Percentiles rank a stretch among this genome's conserved stretches.
Conservation (phyloP, 2,888 invertebrate genomes). For the Tachina grossa region DNA sequence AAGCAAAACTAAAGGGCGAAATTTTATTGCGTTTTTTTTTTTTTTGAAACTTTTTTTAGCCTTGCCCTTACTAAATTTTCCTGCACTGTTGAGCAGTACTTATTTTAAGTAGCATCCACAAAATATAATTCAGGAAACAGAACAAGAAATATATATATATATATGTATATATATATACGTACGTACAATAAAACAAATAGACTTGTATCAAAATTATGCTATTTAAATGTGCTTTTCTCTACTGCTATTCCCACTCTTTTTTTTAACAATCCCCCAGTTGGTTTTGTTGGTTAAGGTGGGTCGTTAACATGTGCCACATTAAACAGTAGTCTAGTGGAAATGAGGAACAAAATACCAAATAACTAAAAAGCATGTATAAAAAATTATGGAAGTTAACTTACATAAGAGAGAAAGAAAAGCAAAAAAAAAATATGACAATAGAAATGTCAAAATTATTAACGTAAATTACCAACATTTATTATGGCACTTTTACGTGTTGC, state of each 20-base stretch:
- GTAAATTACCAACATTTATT: conserved; percentile 79
- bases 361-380: conserved; percentile 15
- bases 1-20: no score
- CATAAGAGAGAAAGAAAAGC: conserved; percentile 22
- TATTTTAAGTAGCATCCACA: conserved; percentile 39
- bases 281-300: conserved; percentile 37
- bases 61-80: not conserved
- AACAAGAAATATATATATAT: not conserved
- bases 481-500: conserved; percentile 70
- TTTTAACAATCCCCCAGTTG: not conserved
- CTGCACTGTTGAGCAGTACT: conserved; percentile 45
- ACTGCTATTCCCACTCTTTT: not conserved
- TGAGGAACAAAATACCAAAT: conserved; percentile 28
- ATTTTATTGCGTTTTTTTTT: no score
- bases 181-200: conserved; percentile 66
- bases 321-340: conserved; percentile 56
- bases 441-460: conserved; percentile 79
- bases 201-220: conserved; percentile 68
- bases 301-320: conserved; percentile 70
- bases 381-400: not conserved
- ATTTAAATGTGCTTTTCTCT: conserved; percentile 53
- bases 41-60: not conserved
- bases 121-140: conserved; percentile 6
- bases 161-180: not conserved
- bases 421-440: conserved; percentile 73